Conservation (phyloP, 2,888 invertebrate species). For the Cephus pygmeus region DNA sequence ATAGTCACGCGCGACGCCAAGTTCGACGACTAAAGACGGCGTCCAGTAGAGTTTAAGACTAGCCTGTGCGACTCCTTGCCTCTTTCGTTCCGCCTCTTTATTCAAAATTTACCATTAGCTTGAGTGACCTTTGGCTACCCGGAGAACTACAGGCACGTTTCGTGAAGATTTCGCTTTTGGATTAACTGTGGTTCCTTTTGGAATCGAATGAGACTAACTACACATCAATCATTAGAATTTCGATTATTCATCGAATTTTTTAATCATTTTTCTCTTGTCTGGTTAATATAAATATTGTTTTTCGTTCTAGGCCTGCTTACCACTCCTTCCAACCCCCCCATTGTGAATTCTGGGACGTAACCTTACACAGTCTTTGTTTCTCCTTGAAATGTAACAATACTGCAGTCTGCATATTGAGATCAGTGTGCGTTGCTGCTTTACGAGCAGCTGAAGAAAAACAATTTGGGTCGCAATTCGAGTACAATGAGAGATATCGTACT, state of each 20-base stretch:
- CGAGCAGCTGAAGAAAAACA: background rate
- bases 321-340: background rate
- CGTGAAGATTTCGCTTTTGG: background rate
- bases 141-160: background rate
- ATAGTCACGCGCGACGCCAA: background rate
- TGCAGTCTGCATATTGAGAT: background rate
- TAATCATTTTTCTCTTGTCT: no score
- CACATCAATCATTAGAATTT: background rate
- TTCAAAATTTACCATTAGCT: background rate
- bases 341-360: background rate
- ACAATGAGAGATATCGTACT: background rate
- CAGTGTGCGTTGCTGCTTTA: background rate
- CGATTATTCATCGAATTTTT: background rate
- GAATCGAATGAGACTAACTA: background rate
- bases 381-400: background rate
- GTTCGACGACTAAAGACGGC: background rate
- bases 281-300: no score
- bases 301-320: background rate
- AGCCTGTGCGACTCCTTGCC: background rate
- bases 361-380: background rate
- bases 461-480: background rate
- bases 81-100: background rate
- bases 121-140: background rate
- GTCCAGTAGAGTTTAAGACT: background rate
- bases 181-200: background rate